Evolutionary conservation across 2,888 invertebrate species (phyloP), one percentile per base, ranked within the genome.

Genomic region (Coelogynopora nodosa): DNA sequence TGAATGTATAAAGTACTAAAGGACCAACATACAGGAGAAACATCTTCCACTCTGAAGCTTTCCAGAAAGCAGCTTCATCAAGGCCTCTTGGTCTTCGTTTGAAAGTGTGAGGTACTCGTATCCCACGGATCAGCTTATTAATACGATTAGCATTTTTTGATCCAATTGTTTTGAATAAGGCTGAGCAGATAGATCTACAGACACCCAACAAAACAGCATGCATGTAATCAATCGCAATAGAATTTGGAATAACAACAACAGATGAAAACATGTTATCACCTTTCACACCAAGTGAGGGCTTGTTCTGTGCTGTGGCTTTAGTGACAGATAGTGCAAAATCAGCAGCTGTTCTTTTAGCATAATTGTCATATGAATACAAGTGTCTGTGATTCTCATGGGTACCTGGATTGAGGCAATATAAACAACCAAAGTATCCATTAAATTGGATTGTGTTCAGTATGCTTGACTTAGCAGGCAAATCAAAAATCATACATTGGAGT

Each of bases 341-440:
- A 13, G 5, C 74, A 74, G 10, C 5, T 23, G 74, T 13, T 26
- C 74, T 74, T 74, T 13, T 74, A 10, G 18, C 74, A 74, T 2
- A 74, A 74, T 13, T 74, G 74, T 74, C 27, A 26, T 74, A 74
- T 74, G 74, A 2, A 74, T 74, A 74, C 23, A 74, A 26, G 27
- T 74, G 74, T 5, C 74, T 5, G 23, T 74, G 5, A 74, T 74
- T 74, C 23, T 74, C 18, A 74, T 74, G 74, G 2, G 5, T 23
- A 74, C 74, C 74, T 23, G 23, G 5, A 74, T 74, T 26, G 23
- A 74, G 74, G 23, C 74, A 74, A 74, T 74, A 23, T n/a, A 74
- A n/a, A 23, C 74, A 74, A 2, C 74, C 74, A 74, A 23, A 74
- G 74, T 74, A 74, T 10, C 74, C 74, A 74, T 74, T 74, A 74